These are phyloP conservation scores for Tetragonisca angustula DNA, from an alignment of 2,888 invertebrate species.

Conservation along the genomic window DNA sequence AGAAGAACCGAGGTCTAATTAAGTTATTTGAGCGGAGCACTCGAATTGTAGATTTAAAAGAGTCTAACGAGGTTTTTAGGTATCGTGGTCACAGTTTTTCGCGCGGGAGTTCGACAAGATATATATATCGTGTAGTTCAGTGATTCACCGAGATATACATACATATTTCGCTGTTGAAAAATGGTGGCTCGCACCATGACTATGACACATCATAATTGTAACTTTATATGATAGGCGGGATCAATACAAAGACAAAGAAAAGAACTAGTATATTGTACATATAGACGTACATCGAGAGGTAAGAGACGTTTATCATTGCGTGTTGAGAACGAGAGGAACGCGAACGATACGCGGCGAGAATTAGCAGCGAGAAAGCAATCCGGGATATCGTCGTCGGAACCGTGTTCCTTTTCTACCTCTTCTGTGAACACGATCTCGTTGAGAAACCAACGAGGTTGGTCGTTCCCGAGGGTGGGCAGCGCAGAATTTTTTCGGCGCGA, in stretches of 20 bases:
- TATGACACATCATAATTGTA: conserved; percentile 82
- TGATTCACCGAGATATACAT: conserved; percentile 39
- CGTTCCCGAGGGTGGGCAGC: background rate
- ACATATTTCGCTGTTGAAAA: conserved; percentile 62
- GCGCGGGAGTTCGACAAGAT: conserved; percentile 41
- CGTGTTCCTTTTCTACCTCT: conserved; percentile 26
- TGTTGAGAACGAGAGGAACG: conserved; percentile 26
- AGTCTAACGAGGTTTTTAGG: background rate
- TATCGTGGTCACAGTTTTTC: background rate
- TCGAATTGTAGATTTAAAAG: background rate
- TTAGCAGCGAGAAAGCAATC: background rate
- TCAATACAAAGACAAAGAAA: conserved; percentile 74
- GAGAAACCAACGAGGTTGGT: background rate
- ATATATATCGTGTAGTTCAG: conserved; percentile 49
- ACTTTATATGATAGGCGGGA: conserved; percentile 81
- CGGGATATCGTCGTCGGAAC: conserved; percentile 27
- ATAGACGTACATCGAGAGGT: conserved; percentile 63
- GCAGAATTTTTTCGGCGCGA: conserved; percentile 9
- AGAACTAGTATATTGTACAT: conserved; percentile 78
- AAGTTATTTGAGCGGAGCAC: background rate
- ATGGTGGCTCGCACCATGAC: conserved; percentile 71
- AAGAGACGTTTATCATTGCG: conserved; percentile 55
- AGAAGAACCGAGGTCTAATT: background rate
- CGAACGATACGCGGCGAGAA: conserved; percentile 41
- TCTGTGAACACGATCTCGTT: conserved; percentile 6